Evolutionary conservation across 2,113 vertebrate species (phyloP), one percentile per base, ranked within the genome.

Genomic region (Leucoraja erinaceus): DNA sequence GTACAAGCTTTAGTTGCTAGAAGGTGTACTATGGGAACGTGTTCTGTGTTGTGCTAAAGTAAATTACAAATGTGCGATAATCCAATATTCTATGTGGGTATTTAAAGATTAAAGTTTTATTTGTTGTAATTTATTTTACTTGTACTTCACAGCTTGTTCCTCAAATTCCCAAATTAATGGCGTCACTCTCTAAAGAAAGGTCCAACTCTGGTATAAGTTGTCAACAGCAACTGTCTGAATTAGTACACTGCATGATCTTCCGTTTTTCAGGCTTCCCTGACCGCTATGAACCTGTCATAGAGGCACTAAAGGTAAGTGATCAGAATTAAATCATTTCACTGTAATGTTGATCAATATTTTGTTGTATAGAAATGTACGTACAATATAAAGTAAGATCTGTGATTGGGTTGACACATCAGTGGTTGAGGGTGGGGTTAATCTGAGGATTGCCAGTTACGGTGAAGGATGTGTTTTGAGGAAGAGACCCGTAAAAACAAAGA

Each of bases 191-290:
- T 93, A 96, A 96, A 93, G 97, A 97, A 66, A 94, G 96, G 92
- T 97, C 97, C 16, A 96, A 96, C 93, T 97, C 97, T 0, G 96
- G 96, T 12, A 93, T 93, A 63, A 96, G 95, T 78, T 97, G 96
- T 93, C 94, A 97, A 93, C 96, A 96, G 93, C 96, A 97, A 93
- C 93, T 97, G 54, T 95, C 96, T 0, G 96, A 97, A 94, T 94
- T 97, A 93, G 95, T 97, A 79, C 97, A 97, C 90, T 97, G 97
- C 94, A 97, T 97, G 96, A 96, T 97, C 93, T 96, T 97, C 94
- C 96, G 97, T 22, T 97, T 97, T 93, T 96, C 97, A 0, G 97
- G 97, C 84, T 97, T 97, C 93, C 97, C 97, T 16, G 97, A 97
- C 61, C 96, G 97, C 59, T 97, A 97, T 0, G 97, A 97, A 90